Evolutionary conservation across 2,888 invertebrate species (phyloP).

Genomic region (Drosophila vallismaia): DNA sequence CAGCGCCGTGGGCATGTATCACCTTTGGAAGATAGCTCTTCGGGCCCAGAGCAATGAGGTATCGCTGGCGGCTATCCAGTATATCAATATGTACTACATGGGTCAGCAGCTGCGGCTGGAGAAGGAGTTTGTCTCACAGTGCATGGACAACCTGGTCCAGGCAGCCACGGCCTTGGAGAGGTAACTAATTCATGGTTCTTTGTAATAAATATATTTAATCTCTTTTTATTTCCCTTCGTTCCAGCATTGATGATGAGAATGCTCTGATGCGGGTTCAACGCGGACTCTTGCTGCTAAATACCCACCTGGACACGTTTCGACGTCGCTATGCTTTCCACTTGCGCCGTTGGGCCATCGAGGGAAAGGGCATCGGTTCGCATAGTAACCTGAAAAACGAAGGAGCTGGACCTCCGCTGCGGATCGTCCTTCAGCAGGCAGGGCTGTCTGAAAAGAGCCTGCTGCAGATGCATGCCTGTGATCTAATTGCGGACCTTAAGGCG

Average conservation of each 20-base stretch:
- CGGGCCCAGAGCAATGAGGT: conserved; percentile 96
- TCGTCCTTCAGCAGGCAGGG: conserved; percentile 94
- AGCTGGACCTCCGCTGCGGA: conserved; percentile 88
- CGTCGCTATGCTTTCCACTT: conserved; percentile 94
- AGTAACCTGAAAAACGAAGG: conserved; percentile 85
- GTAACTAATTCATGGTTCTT: conserved; percentile 52
- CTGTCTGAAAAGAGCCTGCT: conserved; percentile 93
- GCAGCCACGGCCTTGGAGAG: conserved; percentile 89
- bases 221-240: neutral
- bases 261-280: conserved; percentile 95
- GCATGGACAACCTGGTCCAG: conserved; percentile 95
- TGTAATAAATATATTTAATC: neutral
- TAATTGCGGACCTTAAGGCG: conserved; percentile 95
- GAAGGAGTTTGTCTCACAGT: conserved; percentile 95
- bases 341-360: conserved; percentile 94
- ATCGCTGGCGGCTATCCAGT: conserved; percentile 97
- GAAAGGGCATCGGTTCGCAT: conserved; percentile 91
- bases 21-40: conserved; percentile 96
- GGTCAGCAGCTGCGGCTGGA: conserved; percentile 95
- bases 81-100: conserved; percentile 97
- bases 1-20: conserved; percentile 94
- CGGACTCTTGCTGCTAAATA: conserved; percentile 93
- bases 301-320: conserved; percentile 96
- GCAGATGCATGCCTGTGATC: conserved; percentile 92
- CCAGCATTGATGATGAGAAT: conserved; percentile 86